phyloP scores from a whole-genome alignment of 2,797 vertebrate genomes.

The Manis crassicaudata region DNA sequence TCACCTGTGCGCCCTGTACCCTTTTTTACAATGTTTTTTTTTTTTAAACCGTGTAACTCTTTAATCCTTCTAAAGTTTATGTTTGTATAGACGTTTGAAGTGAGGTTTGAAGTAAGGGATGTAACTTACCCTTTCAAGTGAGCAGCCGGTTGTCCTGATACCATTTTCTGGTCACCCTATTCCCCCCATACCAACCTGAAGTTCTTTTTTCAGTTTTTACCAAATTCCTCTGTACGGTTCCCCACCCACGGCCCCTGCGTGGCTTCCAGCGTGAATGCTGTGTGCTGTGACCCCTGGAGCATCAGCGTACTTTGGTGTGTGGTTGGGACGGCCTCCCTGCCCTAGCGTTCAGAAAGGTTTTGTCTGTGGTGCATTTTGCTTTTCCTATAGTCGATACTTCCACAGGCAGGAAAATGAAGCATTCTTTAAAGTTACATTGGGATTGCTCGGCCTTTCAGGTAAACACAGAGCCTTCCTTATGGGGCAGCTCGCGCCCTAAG shows the following conservation, averaged over 20 bases:
- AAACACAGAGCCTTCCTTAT: rapidly evolving
- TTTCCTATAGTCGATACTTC: neutral
- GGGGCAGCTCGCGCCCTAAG: too few relatives aligned
- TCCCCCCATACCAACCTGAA: rapidly evolving
- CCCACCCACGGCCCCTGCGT: too few relatives aligned
- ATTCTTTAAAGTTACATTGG: rapidly evolving
- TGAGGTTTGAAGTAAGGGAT: neutral
- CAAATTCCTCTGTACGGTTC: too few relatives aligned
- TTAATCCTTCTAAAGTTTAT: neutral
- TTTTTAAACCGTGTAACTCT: neutral
- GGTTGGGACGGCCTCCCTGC: rapidly evolving
- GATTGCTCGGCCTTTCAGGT: rapidly evolving
- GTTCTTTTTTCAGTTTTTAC: neutral
- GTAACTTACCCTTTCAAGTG: too few relatives aligned
- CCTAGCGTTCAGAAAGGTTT: neutral
- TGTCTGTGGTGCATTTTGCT: neutral
- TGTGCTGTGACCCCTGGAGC: rapidly evolving
- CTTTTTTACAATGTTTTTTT: neutral
- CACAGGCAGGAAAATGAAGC: neutral
- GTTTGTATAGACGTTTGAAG: neutral
- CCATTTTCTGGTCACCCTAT: neutral
- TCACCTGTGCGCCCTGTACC: rapidly evolving
- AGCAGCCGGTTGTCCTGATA: neutral
- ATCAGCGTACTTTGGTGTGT: rapidly evolving
- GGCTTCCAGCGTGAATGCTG: neutral